Percentiles rank a stretch among this genome's conserved stretches.
Conservation (phyloP, 2,113 vertebrate genomes). For the Poicephalus meyeri region DNA sequence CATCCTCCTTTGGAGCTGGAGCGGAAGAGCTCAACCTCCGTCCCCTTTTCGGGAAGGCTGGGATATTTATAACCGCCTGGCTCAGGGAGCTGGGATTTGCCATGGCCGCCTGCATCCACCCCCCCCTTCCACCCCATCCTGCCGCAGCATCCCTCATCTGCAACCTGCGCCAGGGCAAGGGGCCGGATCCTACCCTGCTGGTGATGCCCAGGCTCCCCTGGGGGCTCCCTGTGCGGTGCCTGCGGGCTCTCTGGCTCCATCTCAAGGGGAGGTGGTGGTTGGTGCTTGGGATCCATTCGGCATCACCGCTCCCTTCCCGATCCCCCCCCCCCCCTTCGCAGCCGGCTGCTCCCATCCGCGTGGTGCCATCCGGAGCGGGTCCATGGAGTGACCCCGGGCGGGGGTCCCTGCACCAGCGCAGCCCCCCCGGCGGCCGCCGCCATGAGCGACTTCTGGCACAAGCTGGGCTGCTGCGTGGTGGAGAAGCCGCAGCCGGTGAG, state of each 20-base stretch:
- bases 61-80: constrained; percentile 10
- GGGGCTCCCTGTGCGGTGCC: no score
- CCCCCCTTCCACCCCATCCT: background rate
- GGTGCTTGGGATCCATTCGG: background rate
- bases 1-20: rapidly evolving
- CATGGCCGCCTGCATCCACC: background rate
- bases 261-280: rapidly evolving
- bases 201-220: rapidly evolving
- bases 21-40: constrained; percentile 39
- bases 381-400: background rate
- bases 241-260: rapidly evolving
- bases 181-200: background rate
- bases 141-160: background rate
- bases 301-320: background rate
- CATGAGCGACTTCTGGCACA: constrained; percentile 98
- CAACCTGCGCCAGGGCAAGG: rapidly evolving
- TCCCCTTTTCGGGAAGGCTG: constrained; percentile 2
- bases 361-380: rapidly evolving
- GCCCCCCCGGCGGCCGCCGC: background rate
- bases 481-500: constrained; percentile 91
- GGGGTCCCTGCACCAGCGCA: background rate
- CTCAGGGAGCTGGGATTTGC: constrained; percentile 38
- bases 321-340: background rate
- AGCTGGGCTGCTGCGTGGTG: constrained; percentile 91
- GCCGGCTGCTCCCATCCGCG: background rate